phyloP scores from a whole-genome alignment of 37 sponge, comb jelly and placozoan genomes.

The Chondrosia reniformis region DNA sequence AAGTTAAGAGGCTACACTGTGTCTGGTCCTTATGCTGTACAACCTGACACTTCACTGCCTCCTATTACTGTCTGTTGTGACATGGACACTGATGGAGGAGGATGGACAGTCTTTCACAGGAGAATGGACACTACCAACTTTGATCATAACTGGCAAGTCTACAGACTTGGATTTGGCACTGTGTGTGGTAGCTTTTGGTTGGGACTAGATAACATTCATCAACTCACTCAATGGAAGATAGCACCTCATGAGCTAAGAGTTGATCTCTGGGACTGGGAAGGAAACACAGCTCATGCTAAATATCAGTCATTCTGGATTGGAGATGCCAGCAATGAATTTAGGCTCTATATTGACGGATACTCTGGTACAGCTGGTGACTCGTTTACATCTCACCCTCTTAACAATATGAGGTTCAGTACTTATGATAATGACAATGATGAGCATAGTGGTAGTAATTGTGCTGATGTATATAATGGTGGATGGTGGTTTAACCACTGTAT shows the following conservation, averaged over 20 bases:
- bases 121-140: not conserved
- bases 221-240: not conserved
- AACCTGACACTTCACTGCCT: not conserved
- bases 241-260: not conserved
- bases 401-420: constrained; percentile 11
- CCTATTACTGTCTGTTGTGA: not conserved
- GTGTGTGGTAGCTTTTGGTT: not conserved
- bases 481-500: constrained; percentile 29
- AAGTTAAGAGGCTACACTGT: not conserved
- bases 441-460: constrained; percentile 5
- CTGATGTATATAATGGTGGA: constrained; percentile 10
- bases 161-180: not conserved
- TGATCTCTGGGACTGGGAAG: not conserved
- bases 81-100: not conserved
- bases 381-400: not conserved
- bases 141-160: not conserved
- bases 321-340: not conserved
- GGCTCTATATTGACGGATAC: not conserved
- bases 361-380: not conserved
- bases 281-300: not conserved
- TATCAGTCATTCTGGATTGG: not conserved
- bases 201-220: not conserved
- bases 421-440: constrained; percentile 29
- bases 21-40: not conserved
- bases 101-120: not conserved